A percentile compares a stretch with the other conserved stretches of the same genome.
Conservation (phyloP, 1,140 invertebrate genomes). For the Frieseomelitta varia region DNA sequence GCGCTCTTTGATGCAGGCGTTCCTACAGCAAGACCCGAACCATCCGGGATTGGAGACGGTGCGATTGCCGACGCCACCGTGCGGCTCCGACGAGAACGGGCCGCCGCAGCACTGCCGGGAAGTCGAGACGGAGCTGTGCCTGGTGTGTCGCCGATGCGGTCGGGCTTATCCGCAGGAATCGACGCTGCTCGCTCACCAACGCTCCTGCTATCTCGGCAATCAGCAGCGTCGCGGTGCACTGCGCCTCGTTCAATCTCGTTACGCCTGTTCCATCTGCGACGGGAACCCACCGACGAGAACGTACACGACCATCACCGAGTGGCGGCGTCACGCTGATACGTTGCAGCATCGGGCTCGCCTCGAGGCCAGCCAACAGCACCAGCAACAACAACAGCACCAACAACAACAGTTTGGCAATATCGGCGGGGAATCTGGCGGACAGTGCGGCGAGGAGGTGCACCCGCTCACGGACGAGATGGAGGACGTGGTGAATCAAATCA, state of each 20-base stretch:
- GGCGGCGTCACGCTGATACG: constrained; percentile 87
- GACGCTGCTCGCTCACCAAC: constrained; percentile 88
- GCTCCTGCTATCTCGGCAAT: constrained; percentile 86
- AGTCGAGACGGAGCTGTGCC: constrained; percentile 89
- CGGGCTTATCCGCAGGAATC: constrained; percentile 90
- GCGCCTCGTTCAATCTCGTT: constrained; percentile 86
- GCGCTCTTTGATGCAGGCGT: constrained; percentile 85
- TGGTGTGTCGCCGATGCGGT: constrained; percentile 93
- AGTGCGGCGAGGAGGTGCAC: constrained; percentile 76
- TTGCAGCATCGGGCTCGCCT: constrained; percentile 82
- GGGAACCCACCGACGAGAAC: constrained; percentile 82
- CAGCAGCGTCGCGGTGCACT: constrained; percentile 86
- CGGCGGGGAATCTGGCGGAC: constrained; percentile 60
- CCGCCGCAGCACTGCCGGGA: constrained; percentile 81
- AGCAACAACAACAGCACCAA: constrained; percentile 67
- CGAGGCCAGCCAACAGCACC: constrained; percentile 67
- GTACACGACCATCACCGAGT: constrained; percentile 84
- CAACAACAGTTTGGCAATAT: constrained; percentile 54
- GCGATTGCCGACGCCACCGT: constrained; percentile 79
- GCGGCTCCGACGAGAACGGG: constrained; percentile 77
- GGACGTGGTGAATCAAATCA: constrained; percentile 92
- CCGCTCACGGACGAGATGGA: constrained; percentile 91
- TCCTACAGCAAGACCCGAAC: constrained; percentile 86
- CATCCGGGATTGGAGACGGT: constrained; percentile 86
- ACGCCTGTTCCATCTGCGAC: constrained; percentile 87